Percentiles rank a stretch among this genome's conserved stretches.
Conservation (phyloP, 2,888 invertebrate genomes). For the Xestia ashworthii region DNA sequence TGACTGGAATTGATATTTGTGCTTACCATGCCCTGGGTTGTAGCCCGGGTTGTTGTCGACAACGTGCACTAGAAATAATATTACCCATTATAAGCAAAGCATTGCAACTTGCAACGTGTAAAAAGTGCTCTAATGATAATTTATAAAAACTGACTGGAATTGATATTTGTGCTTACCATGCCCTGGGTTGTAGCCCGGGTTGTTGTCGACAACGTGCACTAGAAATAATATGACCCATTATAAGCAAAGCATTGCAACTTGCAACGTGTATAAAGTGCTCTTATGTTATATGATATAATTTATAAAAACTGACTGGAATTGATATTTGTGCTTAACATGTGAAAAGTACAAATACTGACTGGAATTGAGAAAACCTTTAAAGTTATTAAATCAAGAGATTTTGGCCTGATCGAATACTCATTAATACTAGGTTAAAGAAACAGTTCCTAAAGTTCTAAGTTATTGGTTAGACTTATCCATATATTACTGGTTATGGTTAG, state of each 20-base stretch:
- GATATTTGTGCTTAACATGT: conserved; percentile 27
- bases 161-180: conserved; percentile 15
- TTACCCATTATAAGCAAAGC: conserved; percentile 14
- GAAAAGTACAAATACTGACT: background rate
- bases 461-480: background rate
- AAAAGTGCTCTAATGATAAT: background rate
- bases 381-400: background rate
- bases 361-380: conserved; percentile 1
- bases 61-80: conserved; percentile 42
- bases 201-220: conserved; percentile 37
- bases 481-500: background rate
- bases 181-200: conserved; percentile 7
- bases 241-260: conserved; percentile 16
- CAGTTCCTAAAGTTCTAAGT: background rate
- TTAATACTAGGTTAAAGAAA: background rate
- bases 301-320: background rate
- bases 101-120: background rate
- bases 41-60: conserved; percentile 22
- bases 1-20: background rate
- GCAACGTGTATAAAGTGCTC: background rate
- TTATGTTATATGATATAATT: background rate
- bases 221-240: conserved; percentile 28
- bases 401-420: background rate
- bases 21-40: conserved; percentile 23
- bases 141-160: background rate